phyloP scores from a whole-genome alignment of 1,140 invertebrate genomes.

The Drosophila equinoxialis region DNA sequence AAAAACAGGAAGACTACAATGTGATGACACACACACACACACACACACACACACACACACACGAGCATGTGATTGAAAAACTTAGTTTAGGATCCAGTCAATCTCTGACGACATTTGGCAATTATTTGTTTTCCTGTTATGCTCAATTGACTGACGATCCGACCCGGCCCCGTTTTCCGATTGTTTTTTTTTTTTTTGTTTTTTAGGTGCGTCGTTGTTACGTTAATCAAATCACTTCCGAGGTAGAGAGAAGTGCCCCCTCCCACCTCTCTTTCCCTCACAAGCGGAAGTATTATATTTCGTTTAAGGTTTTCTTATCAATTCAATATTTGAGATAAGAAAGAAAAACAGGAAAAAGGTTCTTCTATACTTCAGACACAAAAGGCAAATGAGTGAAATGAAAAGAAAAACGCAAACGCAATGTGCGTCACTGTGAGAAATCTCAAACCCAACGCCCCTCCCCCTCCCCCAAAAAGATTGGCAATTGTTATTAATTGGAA shows the following conservation, averaged over 20 bases:
- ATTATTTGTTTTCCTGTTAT: constrained; percentile 13
- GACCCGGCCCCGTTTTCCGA: background rate
- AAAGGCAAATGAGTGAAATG: background rate
- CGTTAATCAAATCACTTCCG: constrained; percentile 72
- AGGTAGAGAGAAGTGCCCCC: constrained; percentile 24
- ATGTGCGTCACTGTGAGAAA: constrained; percentile 14
- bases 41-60: no score
- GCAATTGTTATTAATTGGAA: constrained; percentile 75
- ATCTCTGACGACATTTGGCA: background rate
- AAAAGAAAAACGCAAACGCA: background rate
- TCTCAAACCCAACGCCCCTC: no score
- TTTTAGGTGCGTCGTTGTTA: constrained; percentile 6
- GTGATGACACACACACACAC: background rate
- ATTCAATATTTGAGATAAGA: no score
- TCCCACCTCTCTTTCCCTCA: background rate
- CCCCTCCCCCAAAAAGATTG: constrained; percentile 6
- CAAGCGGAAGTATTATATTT: no score
- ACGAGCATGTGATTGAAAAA: background rate
- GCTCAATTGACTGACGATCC: background rate
- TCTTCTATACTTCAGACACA: no score
- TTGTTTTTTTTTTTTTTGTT: background rate
- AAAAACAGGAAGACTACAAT: constrained; percentile 25
- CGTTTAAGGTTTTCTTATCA: no score
- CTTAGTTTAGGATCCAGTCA: no score
- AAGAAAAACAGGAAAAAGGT: no score